phyloP scores from a whole-genome alignment of 2,888 invertebrate species.

The Hedya salicella region DNA sequence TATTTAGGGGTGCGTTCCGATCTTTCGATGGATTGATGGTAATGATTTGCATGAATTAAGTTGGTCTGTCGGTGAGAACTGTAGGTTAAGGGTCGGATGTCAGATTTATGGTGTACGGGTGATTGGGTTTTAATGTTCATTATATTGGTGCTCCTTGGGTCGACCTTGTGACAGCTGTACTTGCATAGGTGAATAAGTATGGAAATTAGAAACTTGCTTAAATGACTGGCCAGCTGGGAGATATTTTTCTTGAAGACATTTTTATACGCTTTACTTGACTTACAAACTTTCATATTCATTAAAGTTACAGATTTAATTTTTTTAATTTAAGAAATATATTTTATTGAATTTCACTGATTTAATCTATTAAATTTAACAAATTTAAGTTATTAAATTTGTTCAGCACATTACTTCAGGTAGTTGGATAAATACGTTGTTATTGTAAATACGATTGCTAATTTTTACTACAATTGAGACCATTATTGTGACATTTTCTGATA shows the following conservation, averaged over 20 bases:
- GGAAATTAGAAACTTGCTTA: constrained; percentile 26
- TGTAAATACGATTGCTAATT: too few relatives aligned
- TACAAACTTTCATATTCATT: too few relatives aligned
- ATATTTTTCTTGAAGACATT: background rate
- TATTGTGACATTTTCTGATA: too few relatives aligned
- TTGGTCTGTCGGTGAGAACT: constrained; percentile 70
- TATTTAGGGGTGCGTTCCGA: constrained; percentile 62
- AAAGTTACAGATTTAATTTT: too few relatives aligned
- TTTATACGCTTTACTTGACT: too few relatives aligned
- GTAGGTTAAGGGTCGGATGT: constrained; percentile 41
- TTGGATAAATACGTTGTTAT: too few relatives aligned
- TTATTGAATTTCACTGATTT: too few relatives aligned
- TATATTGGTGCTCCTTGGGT: constrained; percentile 28
- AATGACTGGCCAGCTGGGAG: background rate
- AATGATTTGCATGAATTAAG: constrained; percentile 78
- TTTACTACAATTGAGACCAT: too few relatives aligned
- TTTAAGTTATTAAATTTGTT: too few relatives aligned
- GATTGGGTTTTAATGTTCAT: constrained; percentile 38
- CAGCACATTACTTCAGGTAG: too few relatives aligned
- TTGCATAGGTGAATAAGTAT: constrained; percentile 8
- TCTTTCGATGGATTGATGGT: constrained; percentile 62
- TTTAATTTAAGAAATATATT: too few relatives aligned
- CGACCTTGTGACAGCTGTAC: constrained; percentile 31
- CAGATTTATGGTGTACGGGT: constrained; percentile 41
- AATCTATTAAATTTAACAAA: too few relatives aligned